Conservation (phyloP, 2,888 invertebrate species). For the Orgyia antiqua region DNA sequence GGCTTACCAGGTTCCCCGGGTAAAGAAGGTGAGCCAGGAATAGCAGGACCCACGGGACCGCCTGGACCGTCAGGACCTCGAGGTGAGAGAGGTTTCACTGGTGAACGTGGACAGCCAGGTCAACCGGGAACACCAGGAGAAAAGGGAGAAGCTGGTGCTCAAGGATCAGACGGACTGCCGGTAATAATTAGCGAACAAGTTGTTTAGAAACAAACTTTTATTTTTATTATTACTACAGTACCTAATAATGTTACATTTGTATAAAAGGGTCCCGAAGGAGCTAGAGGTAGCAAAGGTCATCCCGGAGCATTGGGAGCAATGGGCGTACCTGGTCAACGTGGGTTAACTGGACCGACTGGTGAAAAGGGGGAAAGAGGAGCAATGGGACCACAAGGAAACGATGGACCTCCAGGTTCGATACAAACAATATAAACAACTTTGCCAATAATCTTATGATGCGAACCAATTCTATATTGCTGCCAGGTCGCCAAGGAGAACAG, state of each 20-base stretch:
- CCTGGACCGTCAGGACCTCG: constrained; percentile 80
- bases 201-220: too few relatives aligned
- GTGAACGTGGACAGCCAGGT: constrained; percentile 85
- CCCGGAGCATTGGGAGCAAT: constrained; percentile 83
- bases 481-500: constrained; percentile 84
- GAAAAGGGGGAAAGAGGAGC: constrained; percentile 87
- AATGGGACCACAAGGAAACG: constrained; percentile 83
- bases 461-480: background rate
- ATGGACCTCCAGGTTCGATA: constrained; percentile 82
- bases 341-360: constrained; percentile 81
- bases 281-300: constrained; percentile 84
- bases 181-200: too few relatives aligned
- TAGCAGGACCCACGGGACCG: constrained; percentile 81
- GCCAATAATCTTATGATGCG: background rate
- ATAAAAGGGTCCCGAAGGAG: constrained; percentile 80
- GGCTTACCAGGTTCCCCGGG: constrained; percentile 86
- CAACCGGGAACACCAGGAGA: constrained; percentile 81
- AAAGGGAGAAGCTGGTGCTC: constrained; percentile 81
- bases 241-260: too few relatives aligned
- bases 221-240: too few relatives aligned
- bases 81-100: constrained; percentile 84
- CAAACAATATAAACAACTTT: background rate
- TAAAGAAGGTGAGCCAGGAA: constrained; percentile 88
- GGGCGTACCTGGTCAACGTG: constrained; percentile 84
- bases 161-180: constrained; percentile 83